Evolutionary conservation across 2,113 vertebrate species (phyloP).

Genomic region (Columba livia): DNA sequence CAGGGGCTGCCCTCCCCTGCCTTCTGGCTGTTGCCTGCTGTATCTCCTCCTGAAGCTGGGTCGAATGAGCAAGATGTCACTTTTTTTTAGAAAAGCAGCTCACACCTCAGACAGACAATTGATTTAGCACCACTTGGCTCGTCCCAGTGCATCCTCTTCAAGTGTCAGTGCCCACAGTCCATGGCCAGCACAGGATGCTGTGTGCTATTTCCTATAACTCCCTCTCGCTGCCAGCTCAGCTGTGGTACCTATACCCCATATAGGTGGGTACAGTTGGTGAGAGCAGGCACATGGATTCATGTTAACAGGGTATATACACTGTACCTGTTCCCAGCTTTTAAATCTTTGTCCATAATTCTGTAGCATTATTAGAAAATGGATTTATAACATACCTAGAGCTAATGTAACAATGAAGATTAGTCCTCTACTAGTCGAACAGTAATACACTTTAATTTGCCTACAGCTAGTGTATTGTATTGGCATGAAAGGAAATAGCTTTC

Average conservation of each 20-base stretch:
- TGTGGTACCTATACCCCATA: rapidly evolving
- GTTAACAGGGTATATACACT: not conserved
- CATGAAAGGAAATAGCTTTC: slow-evolving; percentile 72
- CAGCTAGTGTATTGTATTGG: slow-evolving; percentile 57
- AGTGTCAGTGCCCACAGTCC: not conserved
- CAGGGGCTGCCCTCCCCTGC: not conserved
- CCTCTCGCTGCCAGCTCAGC: not conserved
- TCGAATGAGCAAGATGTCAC: not conserved
- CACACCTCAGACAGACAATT: not conserved
- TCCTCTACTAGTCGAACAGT: slow-evolving; percentile 49
- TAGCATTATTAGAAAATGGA: slow-evolving; percentile 65
- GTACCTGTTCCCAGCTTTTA: not conserved
- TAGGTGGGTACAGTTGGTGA: not conserved
- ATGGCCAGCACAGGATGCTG: not conserved
- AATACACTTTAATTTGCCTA: slow-evolving; percentile 64
- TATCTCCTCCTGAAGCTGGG: not conserved
- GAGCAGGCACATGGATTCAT: not conserved
- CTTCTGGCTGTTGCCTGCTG: not conserved
- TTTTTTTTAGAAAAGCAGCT: not conserved
- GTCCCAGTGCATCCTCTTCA: not conserved
- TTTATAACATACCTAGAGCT: slow-evolving; percentile 70
- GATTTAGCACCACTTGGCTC: not conserved
- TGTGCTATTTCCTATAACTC: not conserved
- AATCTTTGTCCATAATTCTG: slow-evolving; percentile 4
- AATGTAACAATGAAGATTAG: slow-evolving; percentile 68